Percentiles rank a stretch among this genome's conserved stretches.
Conservation (phyloP, 2,113 vertebrate species). For the Pelmatolapia mariae region DNA sequence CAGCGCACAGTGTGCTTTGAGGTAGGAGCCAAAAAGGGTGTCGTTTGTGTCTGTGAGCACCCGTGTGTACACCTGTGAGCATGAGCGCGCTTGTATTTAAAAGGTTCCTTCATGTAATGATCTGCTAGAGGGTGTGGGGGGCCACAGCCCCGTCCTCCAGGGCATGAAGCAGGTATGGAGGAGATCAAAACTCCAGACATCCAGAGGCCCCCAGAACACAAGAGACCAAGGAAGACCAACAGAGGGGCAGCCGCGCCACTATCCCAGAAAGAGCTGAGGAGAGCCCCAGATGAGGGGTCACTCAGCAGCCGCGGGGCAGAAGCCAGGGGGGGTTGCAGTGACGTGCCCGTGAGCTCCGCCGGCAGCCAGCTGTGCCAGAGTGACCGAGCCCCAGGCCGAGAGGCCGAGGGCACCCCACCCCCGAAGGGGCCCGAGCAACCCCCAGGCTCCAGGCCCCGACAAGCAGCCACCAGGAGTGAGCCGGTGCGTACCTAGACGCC, state of each 20-base stretch:
- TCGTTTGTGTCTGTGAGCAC: no score
- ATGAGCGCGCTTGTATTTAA: no score
- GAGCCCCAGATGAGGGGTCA: not conserved
- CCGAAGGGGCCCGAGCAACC: not conserved
- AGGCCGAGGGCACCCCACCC: fast-evolving
- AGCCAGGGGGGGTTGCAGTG: not conserved
- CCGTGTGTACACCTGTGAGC: no score
- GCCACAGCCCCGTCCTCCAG: no score
- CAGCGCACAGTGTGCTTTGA: no score
- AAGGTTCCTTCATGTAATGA: no score
- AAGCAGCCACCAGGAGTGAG: not conserved
- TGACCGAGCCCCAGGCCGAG: not conserved
- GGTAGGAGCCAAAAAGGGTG: no score
- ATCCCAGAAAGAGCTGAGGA: not conserved
- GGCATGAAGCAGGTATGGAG: no score
- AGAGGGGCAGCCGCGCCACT: fast-evolving
- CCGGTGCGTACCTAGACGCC: not conserved
- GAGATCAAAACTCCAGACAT: no score
- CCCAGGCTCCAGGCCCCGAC: not conserved
- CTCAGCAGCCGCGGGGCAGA: fast-evolving
- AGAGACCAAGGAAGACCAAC: not conserved
- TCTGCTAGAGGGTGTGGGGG: no score
- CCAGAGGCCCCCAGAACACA: no score
- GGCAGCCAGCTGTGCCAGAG: not conserved
- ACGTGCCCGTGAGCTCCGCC: not conserved